A percentile compares a stretch with the other conserved stretches of the same genome.
phyloP scores from a whole-genome alignment of 2,113 vertebrate genomes.

The Globicephala melas region DNA sequence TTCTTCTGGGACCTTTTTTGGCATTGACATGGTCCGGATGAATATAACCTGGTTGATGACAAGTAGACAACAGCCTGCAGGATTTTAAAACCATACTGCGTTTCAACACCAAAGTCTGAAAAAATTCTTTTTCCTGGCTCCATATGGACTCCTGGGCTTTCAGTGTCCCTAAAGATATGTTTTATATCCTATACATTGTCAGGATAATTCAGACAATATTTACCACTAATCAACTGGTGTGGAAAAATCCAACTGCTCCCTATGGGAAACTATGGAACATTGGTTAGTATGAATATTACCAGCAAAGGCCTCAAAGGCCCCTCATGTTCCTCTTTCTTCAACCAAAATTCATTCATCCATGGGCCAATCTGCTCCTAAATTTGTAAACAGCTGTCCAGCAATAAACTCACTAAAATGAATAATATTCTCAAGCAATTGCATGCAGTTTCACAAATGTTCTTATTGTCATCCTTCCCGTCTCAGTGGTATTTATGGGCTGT shows the following conservation, averaged over 20 bases:
- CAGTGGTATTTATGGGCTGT: constrained; percentile 37
- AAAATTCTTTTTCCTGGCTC: background rate
- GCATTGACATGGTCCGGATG: background rate
- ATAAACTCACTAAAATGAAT: constrained; percentile 63
- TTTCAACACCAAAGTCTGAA: background rate
- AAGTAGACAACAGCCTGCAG: background rate
- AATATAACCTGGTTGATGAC: background rate
- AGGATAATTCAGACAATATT: constrained; percentile 55
- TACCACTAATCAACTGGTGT: constrained; percentile 36
- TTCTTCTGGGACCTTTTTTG: background rate
- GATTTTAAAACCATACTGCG: background rate
- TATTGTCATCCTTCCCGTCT: background rate
- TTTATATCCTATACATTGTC: constrained; percentile 27
- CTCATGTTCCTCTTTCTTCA: constrained; percentile 36
- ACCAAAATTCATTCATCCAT: constrained; percentile 68
- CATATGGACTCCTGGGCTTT: background rate
- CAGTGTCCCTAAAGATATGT: background rate
- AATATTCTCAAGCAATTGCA: constrained; percentile 46
- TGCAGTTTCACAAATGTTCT: constrained; percentile 45
- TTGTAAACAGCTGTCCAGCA: constrained; percentile 74
- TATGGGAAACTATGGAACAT: background rate
- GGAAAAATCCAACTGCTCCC: constrained; percentile 44
- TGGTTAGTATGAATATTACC: constrained; percentile 22
- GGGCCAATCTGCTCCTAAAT: constrained; percentile 66
- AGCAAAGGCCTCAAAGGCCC: constrained; percentile 43